Evolutionary conservation across 2,113 vertebrate species (phyloP), one percentile per base, ranked within the genome.

Genomic region (Menidia beryllina): DNA sequence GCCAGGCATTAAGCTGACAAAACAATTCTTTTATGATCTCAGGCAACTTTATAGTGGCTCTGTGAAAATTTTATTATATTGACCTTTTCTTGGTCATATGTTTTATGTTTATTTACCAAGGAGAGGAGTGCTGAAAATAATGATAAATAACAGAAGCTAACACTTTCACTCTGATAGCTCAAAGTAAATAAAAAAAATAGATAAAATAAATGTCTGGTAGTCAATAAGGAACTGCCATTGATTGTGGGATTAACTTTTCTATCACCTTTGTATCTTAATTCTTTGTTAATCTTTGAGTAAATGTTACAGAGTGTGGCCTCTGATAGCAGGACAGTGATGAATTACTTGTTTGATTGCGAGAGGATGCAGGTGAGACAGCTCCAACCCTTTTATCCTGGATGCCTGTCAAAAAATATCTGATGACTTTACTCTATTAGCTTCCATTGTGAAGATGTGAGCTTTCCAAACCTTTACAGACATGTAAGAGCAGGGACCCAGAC

Each of bases 351-450:
- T 86, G 86, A 88, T 78, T 63, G 72, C 69, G 39, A 87, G 81
- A 86, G 86, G 81, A 74, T 74, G 55, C 85, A 86, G 80, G 81
- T 86, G 75, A 84, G 75, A 89, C 68, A 65, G 78, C 72, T 80
- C 23, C 12, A 4, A 83, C 74, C 85, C 61, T 86, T 85, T 86
- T 83, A 89, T 86, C 81, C 84, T 54, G 71, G 39, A 10, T 56
- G 79, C 61, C 70, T 80, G 82, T 75, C 73, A 72, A 64, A 57
- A 55, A 83, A 85, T 5, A 27, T 62, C 64, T 53, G 58, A 73
- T 58, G 58, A 50, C 56, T 71, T 17, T 21, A 50, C 65, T 69
- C 57, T 61, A 27, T 66, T 72, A 59, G n/a, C 38, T 38, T 56
- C 64, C 24, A 60, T 30, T 82, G 69, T 49, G 55, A 47, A 63